Base-by-base conservation (phyloP, 2,888 invertebrate species). In the Onthophagus sagittarius region DNA sequence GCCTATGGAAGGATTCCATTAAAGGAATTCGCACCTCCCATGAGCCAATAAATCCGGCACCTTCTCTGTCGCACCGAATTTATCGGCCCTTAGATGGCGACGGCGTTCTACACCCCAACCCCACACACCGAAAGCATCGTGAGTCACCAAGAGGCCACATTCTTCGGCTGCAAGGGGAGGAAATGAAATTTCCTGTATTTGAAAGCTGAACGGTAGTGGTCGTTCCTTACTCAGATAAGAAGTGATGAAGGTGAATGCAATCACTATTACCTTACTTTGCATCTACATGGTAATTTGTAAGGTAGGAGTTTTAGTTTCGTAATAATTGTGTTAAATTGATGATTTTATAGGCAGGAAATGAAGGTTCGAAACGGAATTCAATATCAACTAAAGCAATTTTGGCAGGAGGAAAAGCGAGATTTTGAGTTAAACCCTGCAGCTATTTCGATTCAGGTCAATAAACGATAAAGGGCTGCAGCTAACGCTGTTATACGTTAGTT, bases 1-100 rank as follows among this genome's bases (percentile, higher is more conserved):
- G 23, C 23, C 23, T 23, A 11, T 53, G 39, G 39, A 53, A 53
- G 31, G 67, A 67, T 67, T 67, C 67, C 67, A 67, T 67, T 67
- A 67, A 67, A 67, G 67, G 32, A 67, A 67, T 67, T 67, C 67
- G 67, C 67, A 67, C 67, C 63, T 63, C 67, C 67, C 67, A 23
- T 32, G 67, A 13, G 67, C 67, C 67, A 67, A 67, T 67, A 67
- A 67, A 67, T 67, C 67, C 31, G 23, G 67, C 67, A 32, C 67
- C 32, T 67, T 32, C 67, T 67, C 67, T 9, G 67, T 32, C 67
- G 15, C 32, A 13, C 67, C 31, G n/a, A 67, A 67, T 67, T 67
- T 67, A 67, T 67, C 67, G 67, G 39, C 39, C 23, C 23, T 23
- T 23, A 23, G 23, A 23, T 23, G 23, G 23, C 23, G 23, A 3